Conservation (phyloP, 1,140 invertebrate species). For the Zaprionus davidi region DNA sequence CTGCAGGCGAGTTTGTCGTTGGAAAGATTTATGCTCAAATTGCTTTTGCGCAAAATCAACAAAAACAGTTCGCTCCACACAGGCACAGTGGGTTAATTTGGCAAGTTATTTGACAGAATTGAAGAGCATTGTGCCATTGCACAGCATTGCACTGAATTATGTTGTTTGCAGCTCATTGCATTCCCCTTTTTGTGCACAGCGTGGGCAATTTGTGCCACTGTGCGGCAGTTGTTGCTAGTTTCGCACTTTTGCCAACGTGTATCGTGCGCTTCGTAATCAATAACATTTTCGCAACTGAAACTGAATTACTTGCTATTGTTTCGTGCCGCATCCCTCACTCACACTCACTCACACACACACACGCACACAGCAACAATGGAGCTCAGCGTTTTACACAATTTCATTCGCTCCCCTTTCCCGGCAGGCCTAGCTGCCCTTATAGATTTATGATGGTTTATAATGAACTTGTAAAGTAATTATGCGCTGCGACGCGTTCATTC, state of each 20-base stretch:
- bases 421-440: conserved; percentile 36
- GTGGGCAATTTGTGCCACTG: conserved; percentile 23
- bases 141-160: background rate
- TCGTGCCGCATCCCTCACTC: conserved; percentile 23
- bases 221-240: conserved; percentile 55
- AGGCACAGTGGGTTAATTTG: conserved; percentile 35
- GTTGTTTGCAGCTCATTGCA: background rate
- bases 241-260: conserved; percentile 59
- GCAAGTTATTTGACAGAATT: background rate
- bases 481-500: conserved; percentile 73
- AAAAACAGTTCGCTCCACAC: conserved; percentile 50
- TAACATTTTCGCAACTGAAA: conserved; percentile 83
- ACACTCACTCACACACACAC: conserved; percentile 27
- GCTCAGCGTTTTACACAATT: background rate
- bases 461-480: conserved; percentile 84
- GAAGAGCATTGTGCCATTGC: too few species aligned
- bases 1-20: conserved; percentile 72
- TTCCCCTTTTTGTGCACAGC: background rate
- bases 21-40: conserved; percentile 77
- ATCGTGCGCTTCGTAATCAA: conserved; percentile 69
- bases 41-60: conserved; percentile 80
- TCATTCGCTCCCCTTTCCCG: background rate
- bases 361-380: conserved; percentile 18
- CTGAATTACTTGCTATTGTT: conserved; percentile 81
- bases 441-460: conserved; percentile 84